These are phyloP conservation scores for Ammodramus savannarum DNA, from an alignment of 2,113 vertebrate genomes.

Conservation along the genomic window DNA sequence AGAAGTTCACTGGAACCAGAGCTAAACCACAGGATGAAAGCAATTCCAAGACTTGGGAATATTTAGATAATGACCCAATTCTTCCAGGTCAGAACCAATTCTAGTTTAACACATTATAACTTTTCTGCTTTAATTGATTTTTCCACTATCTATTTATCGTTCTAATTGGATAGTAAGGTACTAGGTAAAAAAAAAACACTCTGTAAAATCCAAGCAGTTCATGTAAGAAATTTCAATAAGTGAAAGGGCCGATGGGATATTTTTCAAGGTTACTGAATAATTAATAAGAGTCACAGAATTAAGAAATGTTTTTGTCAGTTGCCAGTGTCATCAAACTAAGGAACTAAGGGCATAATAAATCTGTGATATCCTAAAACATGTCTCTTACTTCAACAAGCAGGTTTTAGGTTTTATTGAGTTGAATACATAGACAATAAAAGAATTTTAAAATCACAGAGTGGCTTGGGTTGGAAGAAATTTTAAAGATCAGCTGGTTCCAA, in stretches of 20 bases:
- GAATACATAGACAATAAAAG: background rate
- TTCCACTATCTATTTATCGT: conserved; percentile 54
- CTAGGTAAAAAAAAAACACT: background rate
- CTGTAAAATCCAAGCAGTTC: background rate
- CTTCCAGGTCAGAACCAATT: conserved; percentile 55
- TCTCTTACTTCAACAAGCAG: background rate
- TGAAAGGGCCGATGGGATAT: background rate
- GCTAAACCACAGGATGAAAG: conserved; percentile 1
- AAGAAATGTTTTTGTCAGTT: background rate
- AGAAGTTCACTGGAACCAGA: conserved; percentile 7
- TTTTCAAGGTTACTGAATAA: conserved; percentile 15
- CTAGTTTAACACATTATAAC: conserved; percentile 43
- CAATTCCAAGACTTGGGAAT: conserved; percentile 44
- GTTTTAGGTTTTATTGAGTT: background rate
- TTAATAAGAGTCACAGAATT: background rate
- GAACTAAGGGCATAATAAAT: background rate
- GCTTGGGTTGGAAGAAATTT: background rate
- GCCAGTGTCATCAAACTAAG: background rate
- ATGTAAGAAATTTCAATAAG: conserved; percentile 4
- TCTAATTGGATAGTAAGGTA: conserved; percentile 46
- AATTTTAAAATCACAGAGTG: background rate
- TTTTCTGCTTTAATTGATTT: conserved; percentile 62
- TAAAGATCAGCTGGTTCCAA: background rate
- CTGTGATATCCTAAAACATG: background rate
- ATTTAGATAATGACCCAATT: conserved; percentile 29